These are phyloP conservation scores for Mylabris phalerata DNA, from an alignment of 1,140 invertebrate genomes.

Conservation along the genomic window DNA sequence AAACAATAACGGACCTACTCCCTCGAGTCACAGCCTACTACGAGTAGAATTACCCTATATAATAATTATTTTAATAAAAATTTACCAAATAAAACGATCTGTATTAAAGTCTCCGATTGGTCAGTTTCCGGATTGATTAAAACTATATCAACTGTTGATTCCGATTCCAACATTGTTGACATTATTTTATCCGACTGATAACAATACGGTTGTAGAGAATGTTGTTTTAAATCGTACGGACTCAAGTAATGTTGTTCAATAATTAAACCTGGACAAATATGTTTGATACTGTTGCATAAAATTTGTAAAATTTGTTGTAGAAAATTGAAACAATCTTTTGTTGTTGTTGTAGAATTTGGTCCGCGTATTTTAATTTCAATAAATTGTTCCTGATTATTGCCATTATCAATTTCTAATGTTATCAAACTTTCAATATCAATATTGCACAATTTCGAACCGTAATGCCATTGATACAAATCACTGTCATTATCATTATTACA, in stretches of 20 bases:
- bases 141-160: constrained; percentile 41
- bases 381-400: constrained; percentile 48
- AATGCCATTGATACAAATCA: constrained; percentile 75
- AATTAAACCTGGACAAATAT: constrained; percentile 61
- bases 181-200: constrained; percentile 59
- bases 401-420: constrained; percentile 52
- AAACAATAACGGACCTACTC: too few species aligned
- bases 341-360: constrained; percentile 46
- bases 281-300: constrained; percentile 61
- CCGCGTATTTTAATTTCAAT: constrained; percentile 71
- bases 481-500: constrained; percentile 49
- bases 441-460: constrained; percentile 70
- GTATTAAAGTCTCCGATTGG: constrained; percentile 55
- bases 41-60: too few species aligned
- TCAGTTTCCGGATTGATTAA: constrained; percentile 54
- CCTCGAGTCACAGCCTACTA: too few species aligned
- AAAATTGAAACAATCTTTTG: constrained; percentile 62
- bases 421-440: constrained; percentile 66
- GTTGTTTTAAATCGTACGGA: constrained; percentile 51
- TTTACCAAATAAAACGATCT: constrained; percentile 46
- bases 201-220: constrained; percentile 48
- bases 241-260: constrained; percentile 61
- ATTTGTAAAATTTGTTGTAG: constrained; percentile 52
- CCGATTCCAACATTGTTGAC: constrained; percentile 49
- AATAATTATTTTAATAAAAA: constrained; percentile 10